Evolutionary conservation across 2,888 invertebrate species (phyloP).

Genomic region (Frankliniella fusca): DNA sequence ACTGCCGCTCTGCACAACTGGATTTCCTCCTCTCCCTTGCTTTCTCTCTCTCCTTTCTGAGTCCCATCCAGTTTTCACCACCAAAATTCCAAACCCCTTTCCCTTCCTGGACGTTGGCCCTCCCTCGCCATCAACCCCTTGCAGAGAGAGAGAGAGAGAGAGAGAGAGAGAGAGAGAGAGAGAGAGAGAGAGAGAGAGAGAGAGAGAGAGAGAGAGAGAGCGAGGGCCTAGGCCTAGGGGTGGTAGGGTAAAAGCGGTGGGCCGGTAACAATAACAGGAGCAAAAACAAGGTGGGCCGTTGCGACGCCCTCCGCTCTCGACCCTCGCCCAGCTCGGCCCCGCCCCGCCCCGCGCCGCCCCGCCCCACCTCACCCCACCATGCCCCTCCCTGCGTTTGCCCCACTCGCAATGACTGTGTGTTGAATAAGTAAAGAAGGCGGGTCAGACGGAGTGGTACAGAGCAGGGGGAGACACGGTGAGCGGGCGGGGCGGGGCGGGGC

Average conservation of each 20-base stretch:
- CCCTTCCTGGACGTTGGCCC: background rate
- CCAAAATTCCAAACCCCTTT: too few relatives aligned
- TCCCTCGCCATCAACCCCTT: background rate
- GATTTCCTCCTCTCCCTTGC: background rate
- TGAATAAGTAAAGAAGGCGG: conserved; percentile 1
- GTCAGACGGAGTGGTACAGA: background rate
- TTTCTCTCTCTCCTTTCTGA: background rate
- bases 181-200: background rate
- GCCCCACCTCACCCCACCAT: too few relatives aligned
- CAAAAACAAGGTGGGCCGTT: background rate
- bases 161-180: background rate
- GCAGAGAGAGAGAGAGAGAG: background rate
- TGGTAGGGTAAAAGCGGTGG: background rate
- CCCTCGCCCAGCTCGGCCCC: too few relatives aligned
- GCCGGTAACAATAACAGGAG: background rate
- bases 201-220: too few relatives aligned
- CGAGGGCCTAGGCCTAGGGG: background rate
- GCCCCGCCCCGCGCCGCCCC: too few relatives aligned
- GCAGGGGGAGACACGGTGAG: background rate
- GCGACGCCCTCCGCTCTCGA: background rate
- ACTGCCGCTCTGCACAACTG: too few relatives aligned
- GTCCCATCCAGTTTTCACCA: background rate
- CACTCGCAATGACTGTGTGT: background rate
- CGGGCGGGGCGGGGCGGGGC: too few relatives aligned
- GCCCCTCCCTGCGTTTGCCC: background rate